Conservation (phyloP, 2,113 vertebrate species). For the Forbesichthys agassizii region DNA sequence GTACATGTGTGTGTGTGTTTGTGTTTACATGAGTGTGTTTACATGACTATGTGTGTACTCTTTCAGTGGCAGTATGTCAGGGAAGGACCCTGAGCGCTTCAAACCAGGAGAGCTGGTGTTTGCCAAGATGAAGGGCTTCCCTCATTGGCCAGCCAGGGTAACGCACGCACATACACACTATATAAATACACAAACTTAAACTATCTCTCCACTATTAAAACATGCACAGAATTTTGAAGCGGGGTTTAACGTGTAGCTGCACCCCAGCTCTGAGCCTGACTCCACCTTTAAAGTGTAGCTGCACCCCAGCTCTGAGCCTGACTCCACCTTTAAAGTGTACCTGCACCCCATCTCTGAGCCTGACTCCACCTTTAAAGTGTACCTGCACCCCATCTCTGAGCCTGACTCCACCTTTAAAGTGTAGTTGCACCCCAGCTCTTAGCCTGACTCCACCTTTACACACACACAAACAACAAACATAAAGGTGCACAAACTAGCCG, state of each 20-base stretch:
- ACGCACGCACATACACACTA: slow-evolving; percentile 16
- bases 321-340: too few relatives aligned
- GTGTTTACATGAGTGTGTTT: too few relatives aligned
- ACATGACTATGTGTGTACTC: not conserved
- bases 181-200: not conserved
- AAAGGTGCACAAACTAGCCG: not conserved
- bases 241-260: too few relatives aligned
- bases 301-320: too few relatives aligned
- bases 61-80: slow-evolving; percentile 33
- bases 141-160: slow-evolving; percentile 93
- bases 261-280: too few relatives aligned
- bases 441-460: not conserved
- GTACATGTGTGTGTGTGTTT: too few relatives aligned
- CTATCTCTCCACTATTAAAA: not conserved
- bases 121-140: slow-evolving; percentile 97
- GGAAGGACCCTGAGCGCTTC: slow-evolving; percentile 73
- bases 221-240: not conserved
- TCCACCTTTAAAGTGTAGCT: too few relatives aligned
- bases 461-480: not conserved
- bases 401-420: too few relatives aligned
- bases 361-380: too few relatives aligned
- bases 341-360: too few relatives aligned
- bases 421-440: too few relatives aligned
- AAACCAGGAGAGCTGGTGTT: slow-evolving; percentile 92
- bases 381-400: too few relatives aligned